phyloP scores from a whole-genome alignment of 2,888 invertebrate genomes.

The Esperia sulphurella region DNA sequence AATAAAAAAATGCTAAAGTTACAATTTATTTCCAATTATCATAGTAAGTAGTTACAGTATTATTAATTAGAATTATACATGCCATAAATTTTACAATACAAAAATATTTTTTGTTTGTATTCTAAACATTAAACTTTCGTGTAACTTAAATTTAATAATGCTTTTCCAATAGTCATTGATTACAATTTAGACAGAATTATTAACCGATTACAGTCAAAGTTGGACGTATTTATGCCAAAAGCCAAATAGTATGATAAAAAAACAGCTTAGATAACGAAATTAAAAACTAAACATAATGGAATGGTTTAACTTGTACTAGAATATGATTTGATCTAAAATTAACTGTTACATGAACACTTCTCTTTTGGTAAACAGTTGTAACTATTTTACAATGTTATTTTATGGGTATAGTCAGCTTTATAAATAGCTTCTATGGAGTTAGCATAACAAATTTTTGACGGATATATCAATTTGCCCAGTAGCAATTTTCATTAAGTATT shows the following conservation, averaged over 20 bases:
- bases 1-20: slow-evolving; percentile 52
- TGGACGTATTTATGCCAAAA: not conserved
- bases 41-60: slow-evolving; percentile 43
- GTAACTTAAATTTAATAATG: not conserved
- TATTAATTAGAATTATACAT: slow-evolving; percentile 57
- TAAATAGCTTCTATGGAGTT: no score
- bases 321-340: slow-evolving; percentile 24
- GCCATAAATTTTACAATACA: slow-evolving; percentile 69
- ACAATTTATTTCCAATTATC: slow-evolving; percentile 67
- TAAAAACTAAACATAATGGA: slow-evolving; percentile 29
- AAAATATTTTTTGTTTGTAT: slow-evolving; percentile 57
- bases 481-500: no score
- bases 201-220: not conserved
- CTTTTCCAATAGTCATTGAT: not conserved
- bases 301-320: slow-evolving; percentile 43
- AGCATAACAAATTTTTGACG: no score
- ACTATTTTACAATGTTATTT: slow-evolving; percentile 4
- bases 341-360: slow-evolving; percentile 47
- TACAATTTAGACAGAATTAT: not conserved
- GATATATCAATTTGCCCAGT: no score
- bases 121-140: not conserved
- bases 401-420: no score
- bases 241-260: not conserved
- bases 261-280: no score
- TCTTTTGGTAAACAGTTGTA: slow-evolving; percentile 44